These are phyloP conservation scores for Brachypterus glaber DNA, from an alignment of 2,888 invertebrate genomes.

Conservation along the genomic window DNA sequence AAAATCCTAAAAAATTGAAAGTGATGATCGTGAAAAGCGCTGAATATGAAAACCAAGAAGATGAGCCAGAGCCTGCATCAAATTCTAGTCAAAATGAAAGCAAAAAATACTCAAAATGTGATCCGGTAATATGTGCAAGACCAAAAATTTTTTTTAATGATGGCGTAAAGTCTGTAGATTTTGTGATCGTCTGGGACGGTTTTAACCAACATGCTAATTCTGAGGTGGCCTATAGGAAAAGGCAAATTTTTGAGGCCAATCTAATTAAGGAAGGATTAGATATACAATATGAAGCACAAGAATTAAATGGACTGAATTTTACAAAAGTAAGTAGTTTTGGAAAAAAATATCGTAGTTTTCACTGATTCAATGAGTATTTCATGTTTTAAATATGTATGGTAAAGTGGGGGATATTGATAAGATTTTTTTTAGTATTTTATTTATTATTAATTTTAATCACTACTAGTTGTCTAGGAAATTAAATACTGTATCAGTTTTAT, in stretches of 20 bases:
- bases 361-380: constrained; percentile 7
- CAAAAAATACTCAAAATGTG: too few relatives aligned
- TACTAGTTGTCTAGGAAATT: too few relatives aligned
- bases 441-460: too few relatives aligned
- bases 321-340: too few relatives aligned
- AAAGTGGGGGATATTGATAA: too few relatives aligned
- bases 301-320: constrained; percentile 62
- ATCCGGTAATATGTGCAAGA: constrained; percentile 34
- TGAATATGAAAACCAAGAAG: too few relatives aligned
- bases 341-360: too few relatives aligned
- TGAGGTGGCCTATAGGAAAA: constrained; percentile 40
- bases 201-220: constrained; percentile 43
- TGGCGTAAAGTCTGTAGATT: constrained; percentile 63
- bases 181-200: constrained; percentile 68
- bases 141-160: constrained; percentile 60
- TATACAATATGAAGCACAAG: constrained; percentile 59
- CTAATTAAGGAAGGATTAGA: constrained; percentile 64
- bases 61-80: too few relatives aligned
- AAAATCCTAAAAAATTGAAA: too few relatives aligned
- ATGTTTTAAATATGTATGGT: constrained; percentile 5
- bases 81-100: too few relatives aligned
- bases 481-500: too few relatives aligned
- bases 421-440: constrained; percentile 8
- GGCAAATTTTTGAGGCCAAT: constrained; percentile 60
- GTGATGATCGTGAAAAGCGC: too few relatives aligned